phyloP scores from a whole-genome alignment of 2,797 vertebrate species.

The Microcaecilia unicolor region DNA sequence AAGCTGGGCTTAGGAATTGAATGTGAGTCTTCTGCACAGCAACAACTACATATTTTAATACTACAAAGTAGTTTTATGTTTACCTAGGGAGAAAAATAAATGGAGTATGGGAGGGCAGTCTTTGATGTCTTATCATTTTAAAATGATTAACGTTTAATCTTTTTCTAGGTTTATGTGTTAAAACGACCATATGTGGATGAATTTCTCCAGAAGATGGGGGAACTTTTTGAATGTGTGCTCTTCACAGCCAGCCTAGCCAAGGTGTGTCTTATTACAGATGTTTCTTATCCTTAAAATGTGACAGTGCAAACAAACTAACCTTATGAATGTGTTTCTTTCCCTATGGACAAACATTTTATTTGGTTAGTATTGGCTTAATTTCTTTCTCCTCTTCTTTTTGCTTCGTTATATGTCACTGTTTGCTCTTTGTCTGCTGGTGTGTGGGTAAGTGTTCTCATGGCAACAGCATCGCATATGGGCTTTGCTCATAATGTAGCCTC shows the following conservation, averaged over 20 bases:
- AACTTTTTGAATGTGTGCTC: constrained; percentile 93
- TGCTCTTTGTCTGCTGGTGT: constrained; percentile 58
- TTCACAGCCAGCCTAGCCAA: constrained; percentile 96
- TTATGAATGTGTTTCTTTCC: background rate
- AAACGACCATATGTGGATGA: constrained; percentile 94
- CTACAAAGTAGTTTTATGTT: too few relatives aligned
- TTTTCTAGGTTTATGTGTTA: constrained; percentile 86
- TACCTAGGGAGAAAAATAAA: too few relatives aligned
- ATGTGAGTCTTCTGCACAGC: too few relatives aligned
- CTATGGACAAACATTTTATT: background rate
- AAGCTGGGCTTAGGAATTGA: too few relatives aligned
- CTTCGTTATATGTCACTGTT: constrained; percentile 56
- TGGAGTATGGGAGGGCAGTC: too few relatives aligned
- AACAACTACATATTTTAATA: too few relatives aligned
- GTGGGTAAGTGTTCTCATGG: constrained; percentile 72
- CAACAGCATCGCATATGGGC: constrained; percentile 54
- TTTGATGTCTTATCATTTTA: too few relatives aligned
- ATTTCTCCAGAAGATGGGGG: constrained; percentile 95
- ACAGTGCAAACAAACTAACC: constrained; percentile 10
- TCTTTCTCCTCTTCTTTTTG: constrained; percentile 41
- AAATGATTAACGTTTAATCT: background rate
- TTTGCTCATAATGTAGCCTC: constrained; percentile 50
- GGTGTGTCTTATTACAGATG: constrained; percentile 45
- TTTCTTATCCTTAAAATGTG: background rate
- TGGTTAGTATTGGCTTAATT: constrained; percentile 39